Conservation (phyloP, 2,113 vertebrate genomes). For the Ceuthmochares aereus region DNA sequence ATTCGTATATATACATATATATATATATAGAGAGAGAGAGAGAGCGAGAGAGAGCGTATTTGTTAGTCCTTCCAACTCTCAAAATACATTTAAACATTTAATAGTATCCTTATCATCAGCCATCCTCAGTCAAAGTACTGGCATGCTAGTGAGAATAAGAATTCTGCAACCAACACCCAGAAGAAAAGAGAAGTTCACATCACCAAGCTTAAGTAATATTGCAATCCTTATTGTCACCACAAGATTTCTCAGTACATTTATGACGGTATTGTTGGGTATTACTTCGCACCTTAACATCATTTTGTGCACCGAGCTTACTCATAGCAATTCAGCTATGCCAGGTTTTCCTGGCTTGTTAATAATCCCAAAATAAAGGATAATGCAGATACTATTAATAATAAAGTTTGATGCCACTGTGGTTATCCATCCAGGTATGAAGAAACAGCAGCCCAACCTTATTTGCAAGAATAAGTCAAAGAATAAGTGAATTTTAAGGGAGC, state of each 20-base stretch:
- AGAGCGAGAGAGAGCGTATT: too few relatives aligned
- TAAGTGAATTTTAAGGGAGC: background rate
- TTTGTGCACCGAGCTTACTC: background rate
- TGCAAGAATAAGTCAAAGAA: background rate
- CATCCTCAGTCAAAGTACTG: background rate
- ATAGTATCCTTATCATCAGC: background rate
- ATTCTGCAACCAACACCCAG: background rate
- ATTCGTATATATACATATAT: constrained; percentile 1
- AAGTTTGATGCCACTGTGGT: background rate
- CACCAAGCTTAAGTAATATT: background rate
- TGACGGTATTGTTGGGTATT: background rate
- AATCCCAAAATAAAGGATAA: background rate
- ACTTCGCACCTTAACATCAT: background rate
- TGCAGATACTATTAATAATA: background rate
- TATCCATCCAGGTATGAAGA: background rate
- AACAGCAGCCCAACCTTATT: background rate
- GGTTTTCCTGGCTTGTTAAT: background rate
- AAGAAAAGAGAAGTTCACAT: background rate
- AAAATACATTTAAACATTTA: constrained; percentile 54
- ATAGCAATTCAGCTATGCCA: background rate
- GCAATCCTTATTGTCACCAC: background rate
- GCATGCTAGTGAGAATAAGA: background rate
- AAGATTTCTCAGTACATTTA: background rate
- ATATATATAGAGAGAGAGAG: too few relatives aligned
- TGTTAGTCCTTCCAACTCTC: constrained; percentile 40